Evolutionary conservation across 2,888 invertebrate species (phyloP).

Genomic region (Temnothorax ravouxi): DNA sequence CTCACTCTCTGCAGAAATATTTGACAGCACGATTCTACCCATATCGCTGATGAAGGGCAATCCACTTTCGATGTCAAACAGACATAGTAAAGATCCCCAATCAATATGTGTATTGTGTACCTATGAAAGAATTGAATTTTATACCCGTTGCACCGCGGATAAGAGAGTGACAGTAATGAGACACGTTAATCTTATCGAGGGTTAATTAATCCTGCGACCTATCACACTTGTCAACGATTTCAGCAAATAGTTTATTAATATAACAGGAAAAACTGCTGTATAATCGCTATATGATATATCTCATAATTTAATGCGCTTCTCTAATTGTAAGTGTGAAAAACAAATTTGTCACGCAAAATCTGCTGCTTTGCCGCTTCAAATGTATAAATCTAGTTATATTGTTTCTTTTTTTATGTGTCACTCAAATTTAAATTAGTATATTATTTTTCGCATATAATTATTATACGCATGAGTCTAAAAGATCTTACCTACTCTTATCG

Average conservation of each 20-base stretch:
- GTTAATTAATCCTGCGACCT: conserved; percentile 32
- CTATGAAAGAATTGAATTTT: conserved; percentile 5
- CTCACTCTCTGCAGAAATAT: conserved; percentile 76
- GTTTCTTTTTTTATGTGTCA: not conserved
- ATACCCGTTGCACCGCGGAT: conserved; percentile 53
- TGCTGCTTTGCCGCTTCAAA: not conserved
- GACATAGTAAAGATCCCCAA: conserved; percentile 78
- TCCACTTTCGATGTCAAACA: conserved; percentile 76
- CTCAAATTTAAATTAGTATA: not conserved
- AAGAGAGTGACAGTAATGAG: not conserved
- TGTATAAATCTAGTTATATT: not conserved
- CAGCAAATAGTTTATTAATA: not conserved
- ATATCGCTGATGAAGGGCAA: conserved; percentile 64
- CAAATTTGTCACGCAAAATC: not conserved
- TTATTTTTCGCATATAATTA: not conserved
- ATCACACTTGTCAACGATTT: conserved; percentile 25
- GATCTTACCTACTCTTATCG: conserved; percentile 77
- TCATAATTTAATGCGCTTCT: not conserved
- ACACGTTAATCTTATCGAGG: conserved; percentile 21
- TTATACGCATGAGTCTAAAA: not conserved
- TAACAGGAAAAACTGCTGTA: not conserved
- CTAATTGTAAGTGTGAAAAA: not conserved
- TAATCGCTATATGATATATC: not conserved
- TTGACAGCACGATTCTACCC: conserved; percentile 65
- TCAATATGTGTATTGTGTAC: conserved; percentile 78